phyloP scores from a whole-genome alignment of 53 echinoderm and acorn worm species.

The Patiria pectinifera region DNA sequence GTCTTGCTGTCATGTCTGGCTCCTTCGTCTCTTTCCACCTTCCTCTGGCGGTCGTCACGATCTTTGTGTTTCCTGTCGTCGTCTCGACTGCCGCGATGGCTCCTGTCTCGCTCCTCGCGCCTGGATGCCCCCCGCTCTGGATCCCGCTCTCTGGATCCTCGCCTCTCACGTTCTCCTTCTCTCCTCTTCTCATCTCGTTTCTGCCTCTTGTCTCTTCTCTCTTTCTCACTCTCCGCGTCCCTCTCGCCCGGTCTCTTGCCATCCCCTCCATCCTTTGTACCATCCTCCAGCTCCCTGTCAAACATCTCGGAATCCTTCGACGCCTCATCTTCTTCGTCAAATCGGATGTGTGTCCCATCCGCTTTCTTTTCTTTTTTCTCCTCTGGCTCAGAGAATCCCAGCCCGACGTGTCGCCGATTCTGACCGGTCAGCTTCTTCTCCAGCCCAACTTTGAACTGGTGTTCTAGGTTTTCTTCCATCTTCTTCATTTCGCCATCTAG shows the following conservation, averaged over 20 bases:
- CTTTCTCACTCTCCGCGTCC: background rate
- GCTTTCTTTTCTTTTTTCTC: background rate
- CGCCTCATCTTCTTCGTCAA: background rate
- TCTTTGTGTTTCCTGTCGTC: background rate
- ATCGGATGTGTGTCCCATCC: constrained; percentile 24
- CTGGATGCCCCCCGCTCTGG: background rate
- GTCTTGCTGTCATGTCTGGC: background rate
- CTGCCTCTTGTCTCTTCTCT: constrained; percentile 8
- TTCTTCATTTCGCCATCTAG: constrained; percentile 44
- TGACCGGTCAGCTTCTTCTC: constrained; percentile 57
- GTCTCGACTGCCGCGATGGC: background rate
- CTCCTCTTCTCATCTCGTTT: constrained; percentile 15
- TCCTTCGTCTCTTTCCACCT: background rate
- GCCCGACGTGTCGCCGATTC: constrained; percentile 50
- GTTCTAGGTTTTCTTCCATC: constrained; percentile 19
- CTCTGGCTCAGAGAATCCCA: constrained; percentile 52
- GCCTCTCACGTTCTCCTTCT: background rate
- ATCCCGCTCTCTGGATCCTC: background rate
- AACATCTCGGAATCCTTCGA: background rate
- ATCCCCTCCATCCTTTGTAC: constrained; percentile 7
- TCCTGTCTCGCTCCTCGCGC: background rate
- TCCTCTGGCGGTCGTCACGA: background rate
- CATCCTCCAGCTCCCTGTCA: background rate
- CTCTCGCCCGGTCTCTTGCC: background rate
- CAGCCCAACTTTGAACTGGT: constrained; percentile 39